Evolutionary conservation across 1,140 invertebrate genomes (phyloP).

Genomic region (Leptopilina clavipes): DNA sequence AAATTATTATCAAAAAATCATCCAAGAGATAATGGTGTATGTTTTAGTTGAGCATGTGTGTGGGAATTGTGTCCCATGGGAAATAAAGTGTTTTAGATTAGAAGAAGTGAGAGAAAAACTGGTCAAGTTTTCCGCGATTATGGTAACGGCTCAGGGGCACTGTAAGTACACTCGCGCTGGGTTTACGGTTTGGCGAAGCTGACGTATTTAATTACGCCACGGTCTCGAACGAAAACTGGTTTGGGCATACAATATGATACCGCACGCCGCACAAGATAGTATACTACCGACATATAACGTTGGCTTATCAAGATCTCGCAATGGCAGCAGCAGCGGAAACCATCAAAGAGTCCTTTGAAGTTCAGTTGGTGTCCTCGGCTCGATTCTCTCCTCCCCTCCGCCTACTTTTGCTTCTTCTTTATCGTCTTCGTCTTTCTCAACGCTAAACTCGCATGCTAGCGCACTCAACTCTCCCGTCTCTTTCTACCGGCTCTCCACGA

Average conservation of each 20-base stretch:
- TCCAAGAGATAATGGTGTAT: too few relatives aligned
- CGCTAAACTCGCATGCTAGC: constrained; percentile 35
- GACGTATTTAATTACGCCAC: constrained; percentile 65
- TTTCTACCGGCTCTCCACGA: constrained; percentile 21
- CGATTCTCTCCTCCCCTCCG: constrained; percentile 53
- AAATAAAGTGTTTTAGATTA: background rate
- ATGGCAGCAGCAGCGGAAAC: constrained; percentile 67
- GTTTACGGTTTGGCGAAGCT: constrained; percentile 53
- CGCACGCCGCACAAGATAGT: constrained; percentile 58
- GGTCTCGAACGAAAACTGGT: constrained; percentile 62
- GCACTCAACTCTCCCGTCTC: constrained; percentile 34
- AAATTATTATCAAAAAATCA: too few relatives aligned
- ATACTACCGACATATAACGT: constrained; percentile 68
- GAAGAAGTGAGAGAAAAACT: constrained; percentile 9
- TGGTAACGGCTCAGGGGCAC: constrained; percentile 8
- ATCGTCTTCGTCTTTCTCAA: constrained; percentile 39
- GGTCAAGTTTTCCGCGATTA: constrained; percentile 36
- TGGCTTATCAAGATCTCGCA: constrained; percentile 71
- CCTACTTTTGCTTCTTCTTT: constrained; percentile 43
- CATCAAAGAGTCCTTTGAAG: constrained; percentile 72
- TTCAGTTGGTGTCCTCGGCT: constrained; percentile 67
- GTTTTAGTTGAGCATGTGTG: too few relatives aligned
- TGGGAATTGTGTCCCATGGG: background rate
- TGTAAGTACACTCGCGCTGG: constrained; percentile 41
- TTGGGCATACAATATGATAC: constrained; percentile 63